phyloP scores from a whole-genome alignment of 2,888 invertebrate species.

The Eupithecia tripunctaria region DNA sequence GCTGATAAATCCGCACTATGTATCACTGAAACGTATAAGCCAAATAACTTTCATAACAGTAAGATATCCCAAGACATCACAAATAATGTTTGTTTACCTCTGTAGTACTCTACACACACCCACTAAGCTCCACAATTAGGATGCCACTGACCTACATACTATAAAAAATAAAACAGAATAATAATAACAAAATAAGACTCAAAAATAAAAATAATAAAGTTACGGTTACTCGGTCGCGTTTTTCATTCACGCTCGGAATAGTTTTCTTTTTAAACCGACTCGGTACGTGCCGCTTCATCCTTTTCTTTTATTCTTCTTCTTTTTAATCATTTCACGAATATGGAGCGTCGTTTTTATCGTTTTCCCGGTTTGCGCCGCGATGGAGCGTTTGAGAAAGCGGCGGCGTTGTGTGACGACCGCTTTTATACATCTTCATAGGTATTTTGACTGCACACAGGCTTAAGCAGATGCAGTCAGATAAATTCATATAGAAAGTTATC shows the following conservation, averaged over 20 bases:
- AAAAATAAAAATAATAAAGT: slow-evolving; percentile 83
- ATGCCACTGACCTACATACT: slow-evolving; percentile 77
- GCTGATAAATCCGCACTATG: too few species aligned
- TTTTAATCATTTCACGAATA: slow-evolving; percentile 85
- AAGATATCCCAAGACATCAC: not conserved
- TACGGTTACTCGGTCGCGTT: slow-evolving; percentile 77
- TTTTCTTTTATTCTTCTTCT: slow-evolving; percentile 74
- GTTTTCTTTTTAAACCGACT: slow-evolving; percentile 80
- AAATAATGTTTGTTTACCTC: not conserved
- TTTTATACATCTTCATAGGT: not conserved
- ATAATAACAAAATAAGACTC: slow-evolving; percentile 73
- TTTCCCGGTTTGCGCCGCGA: slow-evolving; percentile 64
- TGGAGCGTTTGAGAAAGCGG: not conserved
- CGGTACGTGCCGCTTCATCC: slow-evolving; percentile 76
- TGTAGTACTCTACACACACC: not conserved
- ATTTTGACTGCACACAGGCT: not conserved
- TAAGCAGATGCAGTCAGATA: not conserved
- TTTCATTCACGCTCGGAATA: slow-evolving; percentile 83
- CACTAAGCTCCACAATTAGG: slow-evolving; percentile 11
- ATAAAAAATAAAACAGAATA: slow-evolving; percentile 72
- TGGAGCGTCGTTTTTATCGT: slow-evolving; percentile 82
- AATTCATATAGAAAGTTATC: not conserved
- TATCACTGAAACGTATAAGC: too few species aligned
- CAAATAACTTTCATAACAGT: not conserved
- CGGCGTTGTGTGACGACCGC: not conserved